Base-by-base conservation (phyloP, 1,140 invertebrate genomes). In the Sitophilus oryzae region DNA sequence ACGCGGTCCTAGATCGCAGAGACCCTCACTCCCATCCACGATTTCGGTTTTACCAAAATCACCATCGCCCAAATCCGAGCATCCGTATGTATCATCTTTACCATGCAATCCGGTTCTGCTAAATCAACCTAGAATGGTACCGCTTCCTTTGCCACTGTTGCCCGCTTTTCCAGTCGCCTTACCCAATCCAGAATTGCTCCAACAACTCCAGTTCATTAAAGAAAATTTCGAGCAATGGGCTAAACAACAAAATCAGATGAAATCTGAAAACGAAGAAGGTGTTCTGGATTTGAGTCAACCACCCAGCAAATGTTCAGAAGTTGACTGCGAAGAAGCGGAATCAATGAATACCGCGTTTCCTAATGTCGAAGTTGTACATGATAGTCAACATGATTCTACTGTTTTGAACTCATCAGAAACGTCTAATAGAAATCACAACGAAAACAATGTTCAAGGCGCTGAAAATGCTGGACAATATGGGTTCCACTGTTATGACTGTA, bases 401-500 rank as follows among this genome's bases (percentile, higher is more conserved):
- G 22, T 18, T 3, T 22, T n/a, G 3, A 34, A 21, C n/a, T 18
- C 42, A 18, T 19, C 25, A 6, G 35, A 53, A 44, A 22, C 19
- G 4, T 14, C 20, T 3, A 16, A 48, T 34, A 5, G 55, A 1
- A 34, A 6, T 1, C 10, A 14, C 10, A 14, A 45, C 8, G 4
- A 14, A 2, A 50, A 49, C 25, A 61, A 46, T n/a, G 47, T 51
- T 11, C 16, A 23, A 4, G 58, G 58, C 6, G 21, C 48, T 41
- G 58, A 51, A 43, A 63, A n/a, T n/a, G n/a, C 59, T 41, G 50
- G 56, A 20, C 50, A 58, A 40, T 25, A 73, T 34, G 68, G 70
- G 8, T 85, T 84, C 64, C 78, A 79, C 50, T 98, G 95, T 68
- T 77, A 83, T 21, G 88, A 87, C 68, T 98, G 96, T 72, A 86